These are phyloP conservation scores for Calosoma granatense DNA, from an alignment of 1,140 invertebrate genomes.

Conservation along the genomic window DNA sequence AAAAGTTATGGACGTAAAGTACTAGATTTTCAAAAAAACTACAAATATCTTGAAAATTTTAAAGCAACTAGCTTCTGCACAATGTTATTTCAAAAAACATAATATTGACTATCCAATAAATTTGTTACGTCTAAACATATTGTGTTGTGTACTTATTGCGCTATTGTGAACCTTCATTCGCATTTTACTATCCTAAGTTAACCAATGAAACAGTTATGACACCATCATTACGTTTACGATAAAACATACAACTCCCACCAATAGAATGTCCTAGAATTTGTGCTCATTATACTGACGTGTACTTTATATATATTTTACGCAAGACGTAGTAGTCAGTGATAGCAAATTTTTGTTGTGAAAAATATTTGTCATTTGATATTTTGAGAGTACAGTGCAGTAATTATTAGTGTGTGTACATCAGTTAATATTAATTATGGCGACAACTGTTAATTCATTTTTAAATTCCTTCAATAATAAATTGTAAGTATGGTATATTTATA, in stretches of 20 bases:
- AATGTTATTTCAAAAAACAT: no score
- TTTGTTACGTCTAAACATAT: no score
- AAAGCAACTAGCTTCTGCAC: no score
- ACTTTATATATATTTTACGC: not conserved
- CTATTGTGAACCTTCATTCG: no score
- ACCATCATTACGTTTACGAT: not conserved
- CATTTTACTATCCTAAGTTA: no score
- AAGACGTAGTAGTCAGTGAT: not conserved
- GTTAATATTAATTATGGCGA: slow-evolving; percentile 25
- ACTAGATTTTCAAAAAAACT: no score
- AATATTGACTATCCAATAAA: no score
- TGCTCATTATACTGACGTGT: not conserved
- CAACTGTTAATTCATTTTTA: slow-evolving; percentile 28
- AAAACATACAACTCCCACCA: not conserved
- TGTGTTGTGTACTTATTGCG: no score
- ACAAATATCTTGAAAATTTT: no score
- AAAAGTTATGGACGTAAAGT: no score
- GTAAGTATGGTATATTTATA: slow-evolving; percentile 26
- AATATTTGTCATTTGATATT: not conserved
- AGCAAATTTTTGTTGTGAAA: not conserved
- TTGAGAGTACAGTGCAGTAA: not conserved
- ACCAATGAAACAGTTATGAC: not conserved
- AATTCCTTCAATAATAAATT: slow-evolving; percentile 32
- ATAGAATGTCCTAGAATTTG: not conserved
- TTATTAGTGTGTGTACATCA: not conserved